Base-by-base conservation (phyloP, 2,888 invertebrate genomes). In the Choreutis nemorana region DNA sequence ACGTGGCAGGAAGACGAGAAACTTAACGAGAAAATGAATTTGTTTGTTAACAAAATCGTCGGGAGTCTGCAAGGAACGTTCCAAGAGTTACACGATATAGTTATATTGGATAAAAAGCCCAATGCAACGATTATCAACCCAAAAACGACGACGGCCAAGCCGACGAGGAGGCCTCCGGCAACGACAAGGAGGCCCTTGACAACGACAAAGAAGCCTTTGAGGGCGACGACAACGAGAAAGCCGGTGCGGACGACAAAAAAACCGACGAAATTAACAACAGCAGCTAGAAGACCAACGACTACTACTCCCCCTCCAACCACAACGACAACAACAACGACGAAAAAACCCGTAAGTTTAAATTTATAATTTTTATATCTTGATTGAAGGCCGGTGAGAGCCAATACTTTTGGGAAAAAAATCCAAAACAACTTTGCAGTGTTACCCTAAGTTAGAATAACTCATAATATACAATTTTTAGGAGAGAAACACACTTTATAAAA, bases 21-120 rank as follows among this genome's bases (percentile, higher is more conserved):
- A 31, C 58, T 92, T 1, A 87, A 89, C 41, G 85, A 88, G 22
- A 91, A 91, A 62, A 89, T 92, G 66, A 90, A 90, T 48, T 73
- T 87, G 0, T 87, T 93, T 41, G 93, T 93, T 0, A 87, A 87
- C 46, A 91, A 91, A 60, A 89, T 93, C 9, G 91, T 92, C 6
- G 86, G 89, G 37, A 91, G 91, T 11, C 67, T 93, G 2, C 90
- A 91, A 62, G 90, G 87, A 1, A 91, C 92, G 14, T 92, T 92
- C 58, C 85, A 90, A 44, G 89, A 88, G 28, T 58, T 93, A 7
- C 88, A 89, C 42, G 90, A 91, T 43, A 85, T 92, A 35, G 87
- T 93, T 0, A 78, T 80, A 15, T 44, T 79, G 23, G 78, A 78
- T 35, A 73, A 62, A 30, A 75, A 77, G 30, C 67, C 72, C 3